phyloP scores from a whole-genome alignment of 2,888 invertebrate genomes.

The Lumbricus terrestris region DNA sequence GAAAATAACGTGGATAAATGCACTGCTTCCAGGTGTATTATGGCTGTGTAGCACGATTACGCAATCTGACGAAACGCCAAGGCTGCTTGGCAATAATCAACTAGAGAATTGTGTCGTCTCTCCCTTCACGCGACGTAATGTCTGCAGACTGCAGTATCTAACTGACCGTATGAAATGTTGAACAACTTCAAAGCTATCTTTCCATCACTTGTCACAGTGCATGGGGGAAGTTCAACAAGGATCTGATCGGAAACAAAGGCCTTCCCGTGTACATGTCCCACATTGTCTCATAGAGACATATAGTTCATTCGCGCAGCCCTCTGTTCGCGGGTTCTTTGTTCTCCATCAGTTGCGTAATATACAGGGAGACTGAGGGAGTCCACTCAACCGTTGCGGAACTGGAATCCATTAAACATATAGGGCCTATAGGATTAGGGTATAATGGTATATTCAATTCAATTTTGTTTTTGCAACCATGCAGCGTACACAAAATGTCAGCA shows the following conservation, averaged over 20 bases:
- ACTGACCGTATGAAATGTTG: background rate
- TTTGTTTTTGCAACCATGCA: too few relatives aligned
- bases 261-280: too few relatives aligned
- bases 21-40: too few relatives aligned
- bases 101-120: background rate
- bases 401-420: background rate
- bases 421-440: too few relatives aligned
- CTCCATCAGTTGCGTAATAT: background rate
- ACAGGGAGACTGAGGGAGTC: background rate
- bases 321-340: background rate
- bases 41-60: too few relatives aligned
- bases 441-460: too few relatives aligned
- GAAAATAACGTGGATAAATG: too few relatives aligned
- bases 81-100: too few relatives aligned
- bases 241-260: background rate
- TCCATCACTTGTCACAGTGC: background rate
- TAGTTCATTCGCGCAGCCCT: background rate
- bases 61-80: too few relatives aligned
- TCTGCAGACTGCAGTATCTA: background rate
- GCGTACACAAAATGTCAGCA: too few relatives aligned
- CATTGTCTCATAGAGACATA: background rate
- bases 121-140: background rate
- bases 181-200: background rate
- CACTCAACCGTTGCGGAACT: background rate
- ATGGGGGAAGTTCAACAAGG: background rate